Base-by-base conservation (phyloP, 2,113 vertebrate species). In the Baryphthengus martii region DNA sequence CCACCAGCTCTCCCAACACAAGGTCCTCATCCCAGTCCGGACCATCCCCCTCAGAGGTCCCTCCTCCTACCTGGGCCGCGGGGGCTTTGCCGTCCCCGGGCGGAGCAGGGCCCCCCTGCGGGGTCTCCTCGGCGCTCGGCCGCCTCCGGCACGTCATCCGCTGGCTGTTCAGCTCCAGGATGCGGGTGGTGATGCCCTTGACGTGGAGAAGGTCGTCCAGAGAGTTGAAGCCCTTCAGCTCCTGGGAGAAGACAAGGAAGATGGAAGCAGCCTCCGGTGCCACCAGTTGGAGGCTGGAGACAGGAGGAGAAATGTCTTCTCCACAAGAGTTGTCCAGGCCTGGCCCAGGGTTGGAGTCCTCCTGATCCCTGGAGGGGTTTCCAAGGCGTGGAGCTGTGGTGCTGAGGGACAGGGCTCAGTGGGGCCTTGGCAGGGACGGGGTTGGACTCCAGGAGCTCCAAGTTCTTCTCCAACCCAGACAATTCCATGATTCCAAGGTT, bases 151-250 rank as follows among this genome's bases (percentile, higher is more conserved):
- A 97, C 3, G 40, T 90, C 71, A 97, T 85, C 8, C 96, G 94
- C 68, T 93, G 96, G 13, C 97, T 91, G 83, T 97, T 97, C 31
- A 97, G 96, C 78, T 96, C 96, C 90, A 97, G 45, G 89, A 94
- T 96, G 56, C 97, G 97, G 2, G 87, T 89, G 16, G 97, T 97
- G 73, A 97, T 91, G 82, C 97, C 97, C 74, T 97, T 97, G 87
- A 97, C 97, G 0, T 79, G 95, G 24, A 97, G 95, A 23, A 97
- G 96, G 17, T 97, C 96, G 28, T 97, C 94, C 10, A 97, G 84
- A 0, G 95, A 96, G 35, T 29, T 95, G 85, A 97, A 97, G 53
- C 97, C 97, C 75, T 89, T 94, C 90, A 97, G 93, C 17, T 97
- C 97, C 97, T 97, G 65, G 1, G 3, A 17, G 45, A 8, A 35